Percentiles rank a stretch among this genome's conserved stretches.
phyloP scores from a whole-genome alignment of 2,797 vertebrate species.

The Gadopsis marmoratus region DNA sequence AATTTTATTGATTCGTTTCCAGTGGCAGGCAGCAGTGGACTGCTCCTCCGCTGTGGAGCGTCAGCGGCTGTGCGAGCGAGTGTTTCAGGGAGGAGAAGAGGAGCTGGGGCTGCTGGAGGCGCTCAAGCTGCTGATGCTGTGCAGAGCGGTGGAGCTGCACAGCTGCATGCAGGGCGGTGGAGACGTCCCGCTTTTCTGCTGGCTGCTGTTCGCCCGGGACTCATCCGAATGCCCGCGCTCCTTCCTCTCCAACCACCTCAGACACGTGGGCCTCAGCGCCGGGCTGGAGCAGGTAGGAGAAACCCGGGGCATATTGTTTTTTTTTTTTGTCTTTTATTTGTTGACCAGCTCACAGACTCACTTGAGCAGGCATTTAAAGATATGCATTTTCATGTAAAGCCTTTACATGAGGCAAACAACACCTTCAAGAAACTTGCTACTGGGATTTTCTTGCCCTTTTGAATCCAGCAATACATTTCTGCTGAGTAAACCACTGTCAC shows the following conservation, averaged over 20 bases:
- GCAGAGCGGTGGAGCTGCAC: constrained; percentile 90
- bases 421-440: neutral
- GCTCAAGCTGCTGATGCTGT: constrained; percentile 96
- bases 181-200: constrained; percentile 95
- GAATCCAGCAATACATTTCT: neutral
- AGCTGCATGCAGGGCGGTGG: constrained; percentile 84
- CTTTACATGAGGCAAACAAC: neutral
- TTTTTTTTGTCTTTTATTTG: neutral
- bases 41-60: constrained; percentile 83
- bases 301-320: rapidly evolving
- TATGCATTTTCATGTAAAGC: neutral
- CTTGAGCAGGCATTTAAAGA: neutral
- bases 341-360: neutral
- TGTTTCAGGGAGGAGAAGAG: constrained; percentile 92
- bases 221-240: constrained; percentile 90
- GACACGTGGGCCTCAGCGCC: constrained; percentile 93
- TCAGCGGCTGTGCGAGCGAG: constrained; percentile 87
- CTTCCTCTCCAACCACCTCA: constrained; percentile 94
- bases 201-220: constrained; percentile 96
- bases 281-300: constrained; percentile 94
- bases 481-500: neutral
- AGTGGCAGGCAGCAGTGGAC: constrained; percentile 90
- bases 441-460: neutral
- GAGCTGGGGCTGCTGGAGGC: constrained; percentile 95
- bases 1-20: neutral